A percentile compares a stretch with the other conserved stretches of the same genome.
These are phyloP conservation scores for Galerucella pusilla DNA, from an alignment of 2,888 invertebrate species.

Conservation along the genomic window DNA sequence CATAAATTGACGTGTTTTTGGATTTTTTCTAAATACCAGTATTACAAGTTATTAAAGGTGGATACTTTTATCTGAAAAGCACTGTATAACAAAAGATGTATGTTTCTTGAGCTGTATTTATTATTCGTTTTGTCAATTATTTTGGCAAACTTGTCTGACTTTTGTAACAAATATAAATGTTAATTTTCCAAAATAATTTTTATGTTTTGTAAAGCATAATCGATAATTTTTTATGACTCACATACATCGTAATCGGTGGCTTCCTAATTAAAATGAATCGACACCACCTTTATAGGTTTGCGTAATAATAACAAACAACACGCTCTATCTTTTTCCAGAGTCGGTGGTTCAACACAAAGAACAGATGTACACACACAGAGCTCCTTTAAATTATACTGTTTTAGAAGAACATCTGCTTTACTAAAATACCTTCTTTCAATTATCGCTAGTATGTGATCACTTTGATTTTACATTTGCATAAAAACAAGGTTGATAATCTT, in stretches of 20 bases:
- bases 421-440: constrained; percentile 18
- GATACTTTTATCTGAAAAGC: too few relatives aligned
- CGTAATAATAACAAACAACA: constrained; percentile 35
- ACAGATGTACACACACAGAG: neutral
- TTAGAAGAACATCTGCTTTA: constrained; percentile 31
- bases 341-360: neutral
- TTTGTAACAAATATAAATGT: too few relatives aligned
- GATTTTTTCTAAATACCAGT: too few relatives aligned
- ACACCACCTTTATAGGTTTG: constrained; percentile 38
- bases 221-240: constrained; percentile 30
- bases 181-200: too few relatives aligned
- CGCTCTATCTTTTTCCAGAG: neutral
- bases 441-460: constrained; percentile 16
- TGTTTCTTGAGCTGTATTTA: too few relatives aligned
- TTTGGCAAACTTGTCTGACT: too few relatives aligned
- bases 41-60: too few relatives aligned
- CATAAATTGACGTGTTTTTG: too few relatives aligned
- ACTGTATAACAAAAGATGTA: too few relatives aligned
- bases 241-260: neutral
- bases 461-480: constrained; percentile 29
- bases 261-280: constrained; percentile 42
- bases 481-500: constrained; percentile 31
- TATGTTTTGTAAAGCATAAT: too few relatives aligned
- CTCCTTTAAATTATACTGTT: constrained; percentile 5
- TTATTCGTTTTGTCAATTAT: too few relatives aligned